phyloP scores from a whole-genome alignment of 1,140 invertebrate species.

The Ladona fulva region DNA sequence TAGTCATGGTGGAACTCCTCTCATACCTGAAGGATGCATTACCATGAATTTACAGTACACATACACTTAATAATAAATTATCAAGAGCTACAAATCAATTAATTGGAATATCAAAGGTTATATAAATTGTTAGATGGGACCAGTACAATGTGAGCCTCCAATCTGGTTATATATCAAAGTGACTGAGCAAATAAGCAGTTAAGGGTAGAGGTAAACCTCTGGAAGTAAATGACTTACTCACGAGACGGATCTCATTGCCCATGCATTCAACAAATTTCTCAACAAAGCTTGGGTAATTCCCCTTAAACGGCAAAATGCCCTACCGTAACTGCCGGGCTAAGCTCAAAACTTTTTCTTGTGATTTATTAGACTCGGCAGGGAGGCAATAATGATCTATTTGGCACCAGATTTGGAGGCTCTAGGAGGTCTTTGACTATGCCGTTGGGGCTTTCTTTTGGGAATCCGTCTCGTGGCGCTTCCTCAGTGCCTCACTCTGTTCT shows the following conservation, averaged over 20 bases:
- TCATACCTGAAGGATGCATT: not conserved
- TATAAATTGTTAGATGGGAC: conserved; percentile 2
- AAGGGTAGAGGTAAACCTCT: not conserved
- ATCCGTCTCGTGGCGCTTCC: not conserved
- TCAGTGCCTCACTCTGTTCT: not conserved
- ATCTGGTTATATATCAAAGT: not conserved
- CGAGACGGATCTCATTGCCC: not conserved
- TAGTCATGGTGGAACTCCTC: too few relatives aligned
- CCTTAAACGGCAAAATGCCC: too few relatives aligned
- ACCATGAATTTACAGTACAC: not conserved
- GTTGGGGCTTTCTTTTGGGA: too few relatives aligned
- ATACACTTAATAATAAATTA: not conserved
- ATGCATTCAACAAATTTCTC: not conserved
- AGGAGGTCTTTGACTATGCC: too few relatives aligned
- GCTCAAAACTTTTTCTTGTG: too few relatives aligned
- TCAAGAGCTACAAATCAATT: conserved; percentile 2
- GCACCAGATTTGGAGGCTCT: too few relatives aligned
- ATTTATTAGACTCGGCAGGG: too few relatives aligned
- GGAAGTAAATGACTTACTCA: not conserved
- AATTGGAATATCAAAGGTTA: not conserved
- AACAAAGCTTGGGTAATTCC: not conserved
- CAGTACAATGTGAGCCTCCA: not conserved
- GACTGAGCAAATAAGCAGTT: conserved; percentile 2
- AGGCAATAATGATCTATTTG: too few relatives aligned
- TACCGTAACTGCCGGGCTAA: too few relatives aligned